Evolutionary conservation across 2,888 invertebrate species (phyloP).

Genomic region (Aporophyla nigra): DNA sequence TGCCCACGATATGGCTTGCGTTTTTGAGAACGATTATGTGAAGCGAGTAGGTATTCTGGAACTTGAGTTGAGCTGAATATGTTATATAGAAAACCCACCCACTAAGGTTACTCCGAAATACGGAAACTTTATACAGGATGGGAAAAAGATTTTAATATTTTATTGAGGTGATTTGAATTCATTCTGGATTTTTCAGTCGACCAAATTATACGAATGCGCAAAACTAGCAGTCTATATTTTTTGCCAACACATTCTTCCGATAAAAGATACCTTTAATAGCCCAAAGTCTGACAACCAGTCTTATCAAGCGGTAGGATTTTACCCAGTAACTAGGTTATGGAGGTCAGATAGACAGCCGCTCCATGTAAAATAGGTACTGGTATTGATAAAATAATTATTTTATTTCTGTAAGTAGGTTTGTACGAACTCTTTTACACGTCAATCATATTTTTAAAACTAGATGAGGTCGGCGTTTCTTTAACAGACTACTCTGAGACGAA

Average conservation of each 20-base stretch:
- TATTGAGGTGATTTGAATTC: not conserved
- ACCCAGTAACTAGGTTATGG: too few species aligned
- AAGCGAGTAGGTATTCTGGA: constrained; percentile 12
- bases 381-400: too few species aligned
- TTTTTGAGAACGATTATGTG: constrained; percentile 42
- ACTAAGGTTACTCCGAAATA: not conserved
- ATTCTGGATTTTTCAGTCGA: not conserved
- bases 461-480: too few species aligned
- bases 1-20: constrained; percentile 43
- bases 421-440: too few species aligned
- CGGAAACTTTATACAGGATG: not conserved
- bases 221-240: not conserved
- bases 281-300: too few species aligned
- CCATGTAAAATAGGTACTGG: too few species aligned
- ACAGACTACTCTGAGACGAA: too few species aligned
- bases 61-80: constrained; percentile 5
- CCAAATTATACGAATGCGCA: not conserved
- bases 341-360: too few species aligned
- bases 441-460: too few species aligned
- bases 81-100: not conserved
- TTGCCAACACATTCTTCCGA: not conserved
- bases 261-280: not conserved
- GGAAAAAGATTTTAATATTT: not conserved
- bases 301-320: too few species aligned
- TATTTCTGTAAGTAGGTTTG: too few species aligned